Percentiles rank a stretch among this genome's conserved stretches.
Conservation (phyloP, 2,797 vertebrate genomes). For the Chrysocyon brachyurus region DNA sequence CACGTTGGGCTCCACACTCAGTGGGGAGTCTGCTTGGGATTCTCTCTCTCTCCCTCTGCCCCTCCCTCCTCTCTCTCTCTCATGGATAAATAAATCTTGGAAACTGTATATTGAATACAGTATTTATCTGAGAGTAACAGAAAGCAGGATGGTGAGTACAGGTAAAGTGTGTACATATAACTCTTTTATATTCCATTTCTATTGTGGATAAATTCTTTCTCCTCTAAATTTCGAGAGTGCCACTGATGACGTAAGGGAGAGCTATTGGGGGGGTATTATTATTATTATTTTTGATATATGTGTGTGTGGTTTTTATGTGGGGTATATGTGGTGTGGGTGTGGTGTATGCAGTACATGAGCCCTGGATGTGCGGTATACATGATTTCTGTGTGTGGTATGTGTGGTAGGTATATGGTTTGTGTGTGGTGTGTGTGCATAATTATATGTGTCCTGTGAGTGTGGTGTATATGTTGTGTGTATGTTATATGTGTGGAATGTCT, state of each 20-base stretch:
- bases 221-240: background rate
- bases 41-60: background rate
- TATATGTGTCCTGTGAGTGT: background rate
- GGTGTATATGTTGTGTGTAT: background rate
- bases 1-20: background rate
- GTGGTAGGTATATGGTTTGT: background rate
- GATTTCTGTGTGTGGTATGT: background rate
- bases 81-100: background rate
- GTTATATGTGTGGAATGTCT: background rate
- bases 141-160: background rate
- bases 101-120: background rate
- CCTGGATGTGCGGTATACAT: background rate
- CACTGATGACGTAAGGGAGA: too few species aligned
- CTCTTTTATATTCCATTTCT: background rate
- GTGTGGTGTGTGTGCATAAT: background rate
- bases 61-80: background rate
- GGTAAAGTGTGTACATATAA: too few species aligned
- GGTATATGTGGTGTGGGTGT: background rate
- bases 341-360: background rate
- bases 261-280: background rate
- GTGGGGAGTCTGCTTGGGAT: background rate
- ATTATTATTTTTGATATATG: background rate
- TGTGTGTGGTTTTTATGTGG: background rate
- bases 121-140: background rate
- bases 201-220: background rate